Conservation (phyloP, 2,888 invertebrate species). For the Dromius quadrimaculatus region DNA sequence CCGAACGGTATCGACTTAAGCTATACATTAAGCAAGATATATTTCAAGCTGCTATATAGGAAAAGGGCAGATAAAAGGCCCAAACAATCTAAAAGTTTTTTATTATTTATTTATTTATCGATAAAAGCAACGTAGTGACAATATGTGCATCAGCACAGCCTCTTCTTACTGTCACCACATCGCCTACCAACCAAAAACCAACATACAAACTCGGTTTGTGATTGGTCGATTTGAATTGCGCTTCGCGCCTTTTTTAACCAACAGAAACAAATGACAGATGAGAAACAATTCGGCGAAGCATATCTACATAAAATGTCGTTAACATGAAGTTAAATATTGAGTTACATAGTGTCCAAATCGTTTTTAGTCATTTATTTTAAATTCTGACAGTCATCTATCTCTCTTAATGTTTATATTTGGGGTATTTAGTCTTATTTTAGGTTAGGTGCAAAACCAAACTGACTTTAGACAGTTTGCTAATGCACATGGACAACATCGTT, state of each 20-base stretch:
- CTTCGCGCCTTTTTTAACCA: background rate
- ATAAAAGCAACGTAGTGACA: constrained; percentile 7
- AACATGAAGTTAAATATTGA: constrained; percentile 51
- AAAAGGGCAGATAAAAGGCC: constrained; percentile 27
- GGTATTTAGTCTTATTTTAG: constrained; percentile 33
- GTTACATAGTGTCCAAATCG: constrained; percentile 44
- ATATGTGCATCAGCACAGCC: constrained; percentile 50
- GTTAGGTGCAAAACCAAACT: constrained; percentile 28
- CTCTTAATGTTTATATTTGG: constrained; percentile 60
- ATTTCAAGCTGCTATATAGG: constrained; percentile 20
- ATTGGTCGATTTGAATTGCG: constrained; percentile 23
- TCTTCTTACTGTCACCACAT: constrained; percentile 43
- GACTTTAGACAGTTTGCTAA: constrained; percentile 35
- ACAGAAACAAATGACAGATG: constrained; percentile 1
- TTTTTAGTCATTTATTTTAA: constrained; percentile 16
- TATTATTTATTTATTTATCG: constrained; percentile 33
- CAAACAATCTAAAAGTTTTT: constrained; percentile 46
- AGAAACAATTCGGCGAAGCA: background rate
- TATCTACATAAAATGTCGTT: constrained; percentile 8
- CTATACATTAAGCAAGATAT: constrained; percentile 21
- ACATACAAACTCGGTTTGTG: constrained; percentile 5
- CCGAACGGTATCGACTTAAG: constrained; percentile 12
- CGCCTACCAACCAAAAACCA: constrained; percentile 20
- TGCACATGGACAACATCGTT: constrained; percentile 37
- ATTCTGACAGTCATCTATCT: constrained; percentile 64